These are phyloP conservation scores for Pseudopodoces humilis DNA, from an alignment of 2,113 vertebrate genomes.

Conservation along the genomic window DNA sequence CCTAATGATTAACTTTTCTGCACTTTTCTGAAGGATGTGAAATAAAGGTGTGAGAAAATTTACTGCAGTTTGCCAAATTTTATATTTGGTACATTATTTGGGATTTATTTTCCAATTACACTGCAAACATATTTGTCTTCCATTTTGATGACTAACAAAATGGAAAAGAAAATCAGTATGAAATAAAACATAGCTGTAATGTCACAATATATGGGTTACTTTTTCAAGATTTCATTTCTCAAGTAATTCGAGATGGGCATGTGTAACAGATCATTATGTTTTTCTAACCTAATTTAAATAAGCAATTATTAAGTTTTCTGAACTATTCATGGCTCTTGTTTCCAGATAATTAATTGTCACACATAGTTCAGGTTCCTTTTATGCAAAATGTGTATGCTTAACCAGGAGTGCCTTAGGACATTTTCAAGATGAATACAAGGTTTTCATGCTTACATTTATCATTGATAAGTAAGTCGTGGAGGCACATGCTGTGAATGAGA, in stretches of 20 bases:
- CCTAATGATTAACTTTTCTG: neutral
- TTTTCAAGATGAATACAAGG: neutral
- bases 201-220: neutral
- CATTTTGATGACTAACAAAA: neutral
- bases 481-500: neutral
- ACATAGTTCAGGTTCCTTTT: neutral
- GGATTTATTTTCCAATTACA: neutral
- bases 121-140: neutral
- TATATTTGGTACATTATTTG: neutral
- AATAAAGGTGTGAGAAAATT: neutral
- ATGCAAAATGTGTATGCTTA: neutral
- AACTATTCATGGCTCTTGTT: conserved; percentile 11
- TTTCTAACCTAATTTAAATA: neutral
- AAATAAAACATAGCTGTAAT: neutral
- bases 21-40: neutral
- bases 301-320: neutral
- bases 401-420: neutral
- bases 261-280: neutral
- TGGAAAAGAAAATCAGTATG: neutral
- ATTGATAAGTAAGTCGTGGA: neutral
- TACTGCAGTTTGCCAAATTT: neutral
- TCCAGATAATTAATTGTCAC: conserved; percentile 36
- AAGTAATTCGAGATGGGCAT: neutral
- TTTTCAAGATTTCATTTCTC: neutral
- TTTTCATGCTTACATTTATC: neutral